Conservation (phyloP, 1,140 invertebrate species). For the Drusus annulatus region DNA sequence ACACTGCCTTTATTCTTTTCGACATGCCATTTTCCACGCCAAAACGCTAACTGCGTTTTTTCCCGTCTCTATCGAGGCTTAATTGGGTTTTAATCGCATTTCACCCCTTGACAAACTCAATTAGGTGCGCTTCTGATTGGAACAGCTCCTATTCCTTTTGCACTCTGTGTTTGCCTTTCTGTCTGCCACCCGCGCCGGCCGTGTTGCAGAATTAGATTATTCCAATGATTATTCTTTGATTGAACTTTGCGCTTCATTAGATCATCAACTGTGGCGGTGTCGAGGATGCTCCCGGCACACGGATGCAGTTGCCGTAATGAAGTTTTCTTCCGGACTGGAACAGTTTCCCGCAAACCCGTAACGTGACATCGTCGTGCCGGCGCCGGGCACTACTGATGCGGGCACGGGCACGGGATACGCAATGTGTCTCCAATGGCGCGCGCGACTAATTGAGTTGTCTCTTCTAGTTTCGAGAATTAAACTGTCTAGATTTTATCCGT, state of each 20-base stretch:
- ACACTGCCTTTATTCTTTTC: conserved; percentile 41
- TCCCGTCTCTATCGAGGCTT: conserved; percentile 31
- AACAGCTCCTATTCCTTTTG: conserved; percentile 41
- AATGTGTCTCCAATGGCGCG: conserved; percentile 22
- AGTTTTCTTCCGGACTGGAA: neutral
- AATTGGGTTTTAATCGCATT: conserved; percentile 60
- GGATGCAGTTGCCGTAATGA: neutral
- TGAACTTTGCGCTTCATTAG: conserved; percentile 50
- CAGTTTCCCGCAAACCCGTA: neutral
- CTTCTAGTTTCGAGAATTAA: conserved; percentile 42
- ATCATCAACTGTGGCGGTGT: conserved; percentile 24
- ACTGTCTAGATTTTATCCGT: conserved; percentile 25
- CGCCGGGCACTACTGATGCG: neutral
- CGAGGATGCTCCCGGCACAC: neutral
- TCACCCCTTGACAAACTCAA: conserved; percentile 59
- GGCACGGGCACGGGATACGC: neutral
- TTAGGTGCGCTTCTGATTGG: conserved; percentile 58
- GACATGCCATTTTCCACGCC: conserved; percentile 43
- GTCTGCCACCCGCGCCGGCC: neutral
- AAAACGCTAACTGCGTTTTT: conserved; percentile 44
- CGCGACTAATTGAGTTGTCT: conserved; percentile 49
- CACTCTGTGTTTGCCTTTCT: conserved; percentile 31
- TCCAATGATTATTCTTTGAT: conserved; percentile 57
- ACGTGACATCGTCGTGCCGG: neutral
- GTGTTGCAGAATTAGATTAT: conserved; percentile 52